phyloP scores from a whole-genome alignment of 2,888 invertebrate species.

The Nematopogon swammerdamellus region DNA sequence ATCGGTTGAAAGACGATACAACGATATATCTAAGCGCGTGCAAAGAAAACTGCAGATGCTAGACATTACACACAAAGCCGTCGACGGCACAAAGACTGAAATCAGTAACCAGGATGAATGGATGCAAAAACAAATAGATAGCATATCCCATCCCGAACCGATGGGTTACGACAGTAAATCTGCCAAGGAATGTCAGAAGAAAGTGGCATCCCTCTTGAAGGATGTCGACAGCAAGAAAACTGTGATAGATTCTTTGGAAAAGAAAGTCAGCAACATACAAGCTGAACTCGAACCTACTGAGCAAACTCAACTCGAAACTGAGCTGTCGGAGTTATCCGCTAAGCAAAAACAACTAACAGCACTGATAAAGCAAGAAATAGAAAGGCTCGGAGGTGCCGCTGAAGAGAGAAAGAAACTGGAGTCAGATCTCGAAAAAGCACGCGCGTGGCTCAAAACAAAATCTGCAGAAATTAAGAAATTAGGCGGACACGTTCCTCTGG shows the following conservation, averaged over 20 bases:
- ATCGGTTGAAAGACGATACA: constrained; percentile 78
- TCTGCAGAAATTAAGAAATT: constrained; percentile 71
- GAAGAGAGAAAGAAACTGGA: constrained; percentile 76
- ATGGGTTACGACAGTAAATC: constrained; percentile 76
- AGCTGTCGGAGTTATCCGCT: constrained; percentile 65
- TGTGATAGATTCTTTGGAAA: constrained; percentile 77
- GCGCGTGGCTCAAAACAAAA: constrained; percentile 77
- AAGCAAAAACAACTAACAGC: constrained; percentile 74
- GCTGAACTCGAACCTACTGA: constrained; percentile 84
- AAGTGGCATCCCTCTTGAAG: constrained; percentile 70
- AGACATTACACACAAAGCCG: constrained; percentile 79
- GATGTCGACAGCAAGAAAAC: constrained; percentile 84
- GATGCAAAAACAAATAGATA: constrained; percentile 71
- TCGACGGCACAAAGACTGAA: constrained; percentile 77
- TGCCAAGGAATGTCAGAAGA: constrained; percentile 70
- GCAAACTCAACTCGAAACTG: constrained; percentile 72
- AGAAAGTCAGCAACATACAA: constrained; percentile 78
- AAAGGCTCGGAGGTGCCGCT: constrained; percentile 64
- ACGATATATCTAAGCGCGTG: constrained; percentile 79
- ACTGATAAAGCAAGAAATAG: constrained; percentile 70
- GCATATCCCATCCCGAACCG: constrained; percentile 62
- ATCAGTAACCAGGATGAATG: constrained; percentile 76
- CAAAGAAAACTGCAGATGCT: constrained; percentile 81
- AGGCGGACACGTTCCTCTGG: constrained; percentile 75
- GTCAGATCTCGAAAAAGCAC: constrained; percentile 72